A percentile compares a stretch with the other conserved stretches of the same genome.
Evolutionary conservation across 2,888 invertebrate species (phyloP).

Genomic region (Tachina lurida): DNA sequence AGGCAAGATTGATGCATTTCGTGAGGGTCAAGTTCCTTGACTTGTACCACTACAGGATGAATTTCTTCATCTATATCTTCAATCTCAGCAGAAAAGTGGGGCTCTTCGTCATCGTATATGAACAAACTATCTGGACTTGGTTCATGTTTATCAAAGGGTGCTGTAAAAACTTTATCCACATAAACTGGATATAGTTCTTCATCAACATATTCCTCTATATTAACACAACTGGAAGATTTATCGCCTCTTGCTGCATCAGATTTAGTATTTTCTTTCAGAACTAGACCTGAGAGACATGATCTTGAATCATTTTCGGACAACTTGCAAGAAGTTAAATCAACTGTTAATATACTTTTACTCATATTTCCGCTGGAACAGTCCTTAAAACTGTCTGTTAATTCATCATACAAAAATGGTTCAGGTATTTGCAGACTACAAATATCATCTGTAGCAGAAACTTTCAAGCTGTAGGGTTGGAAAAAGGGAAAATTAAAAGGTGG

Average conservation of each 20-base stretch:
- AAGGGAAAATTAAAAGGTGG: slow-evolving; percentile 1
- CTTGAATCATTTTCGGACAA: too few species aligned
- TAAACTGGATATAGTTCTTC: not conserved
- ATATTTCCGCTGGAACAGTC: slow-evolving; percentile 2
- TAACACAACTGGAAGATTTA: too few species aligned
- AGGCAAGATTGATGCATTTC: not conserved
- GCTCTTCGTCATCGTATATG: slow-evolving; percentile 22
- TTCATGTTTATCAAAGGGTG: not conserved
- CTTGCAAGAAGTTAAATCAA: not conserved
- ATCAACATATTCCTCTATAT: not conserved
- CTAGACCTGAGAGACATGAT: not conserved
- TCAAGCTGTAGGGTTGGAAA: slow-evolving; percentile 18
- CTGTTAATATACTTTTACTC: not conserved
- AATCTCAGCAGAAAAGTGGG: too few species aligned
- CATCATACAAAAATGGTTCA: not conserved
- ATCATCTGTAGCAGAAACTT: too few species aligned
- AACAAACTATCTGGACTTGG: not conserved
- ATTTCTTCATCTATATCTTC: not conserved
- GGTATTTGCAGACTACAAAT: not conserved
- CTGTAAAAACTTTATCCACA: not conserved
- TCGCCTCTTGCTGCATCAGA: not conserved
- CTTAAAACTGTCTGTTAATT: slow-evolving; percentile 3
- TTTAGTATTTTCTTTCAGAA: not conserved
- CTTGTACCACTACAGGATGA: not conserved
- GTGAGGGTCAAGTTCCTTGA: not conserved